These are phyloP conservation scores for Cynaeus angustus DNA, from an alignment of 2,888 invertebrate species.

Conservation along the genomic window DNA sequence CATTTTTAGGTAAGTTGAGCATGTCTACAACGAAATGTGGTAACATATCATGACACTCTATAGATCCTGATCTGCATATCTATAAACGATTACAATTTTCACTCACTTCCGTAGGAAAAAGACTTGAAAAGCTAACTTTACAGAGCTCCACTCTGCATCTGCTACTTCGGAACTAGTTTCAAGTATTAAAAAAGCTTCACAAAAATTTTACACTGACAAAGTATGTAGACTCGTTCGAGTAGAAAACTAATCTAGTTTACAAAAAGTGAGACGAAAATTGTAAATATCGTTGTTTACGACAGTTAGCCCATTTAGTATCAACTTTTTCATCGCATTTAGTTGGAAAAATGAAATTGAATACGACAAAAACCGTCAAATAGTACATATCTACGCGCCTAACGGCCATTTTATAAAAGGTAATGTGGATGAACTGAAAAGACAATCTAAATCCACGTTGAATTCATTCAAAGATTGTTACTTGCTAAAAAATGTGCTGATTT, in stretches of 20 bases:
- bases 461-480: conserved; percentile 46
- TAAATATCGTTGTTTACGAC: conserved; percentile 20
- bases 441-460: conserved; percentile 53
- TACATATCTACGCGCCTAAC: conserved; percentile 55
- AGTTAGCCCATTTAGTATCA: conserved; percentile 20
- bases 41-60: conserved; percentile 49
- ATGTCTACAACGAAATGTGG: conserved; percentile 43
- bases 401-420: conserved; percentile 47
- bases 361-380: conserved; percentile 54
- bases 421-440: conserved; percentile 56
- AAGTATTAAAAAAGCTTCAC: too few species aligned
- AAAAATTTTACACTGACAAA: too few species aligned
- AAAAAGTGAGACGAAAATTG: conserved; percentile 26
- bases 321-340: conserved; percentile 16
- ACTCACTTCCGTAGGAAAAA: conserved; percentile 13
- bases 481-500: conserved; percentile 54
- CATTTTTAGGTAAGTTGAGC: conserved; percentile 27
- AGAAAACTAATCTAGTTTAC: conserved; percentile 10
- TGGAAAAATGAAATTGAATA: conserved; percentile 22
- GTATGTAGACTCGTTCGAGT: not conserved
- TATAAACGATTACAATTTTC: conserved; percentile 11
- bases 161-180: not conserved
- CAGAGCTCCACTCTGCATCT: not conserved
- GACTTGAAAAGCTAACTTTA: not conserved
- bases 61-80: conserved; percentile 2